phyloP scores from a whole-genome alignment of 2,797 vertebrate species.

The Pseudopleuronectes americanus region DNA sequence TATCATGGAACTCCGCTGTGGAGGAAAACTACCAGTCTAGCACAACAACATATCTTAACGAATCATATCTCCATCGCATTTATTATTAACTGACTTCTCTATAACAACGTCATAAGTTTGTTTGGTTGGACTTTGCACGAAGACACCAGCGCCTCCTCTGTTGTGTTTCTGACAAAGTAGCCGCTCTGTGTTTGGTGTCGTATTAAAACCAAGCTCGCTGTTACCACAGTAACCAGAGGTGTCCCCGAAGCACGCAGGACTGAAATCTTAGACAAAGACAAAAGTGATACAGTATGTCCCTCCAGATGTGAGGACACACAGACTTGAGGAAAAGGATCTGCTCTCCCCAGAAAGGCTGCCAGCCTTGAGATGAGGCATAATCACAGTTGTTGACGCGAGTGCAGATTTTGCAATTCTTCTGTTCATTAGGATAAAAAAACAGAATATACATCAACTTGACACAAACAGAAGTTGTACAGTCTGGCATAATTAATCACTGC shows the following conservation, averaged over 20 bases:
- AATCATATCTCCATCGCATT: neutral
- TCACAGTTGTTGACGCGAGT: conserved; percentile 67
- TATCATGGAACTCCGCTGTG: neutral
- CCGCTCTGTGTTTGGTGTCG: neutral
- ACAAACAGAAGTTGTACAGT: conserved; percentile 82
- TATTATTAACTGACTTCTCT: neutral
- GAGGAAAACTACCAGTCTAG: neutral
- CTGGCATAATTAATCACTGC: conserved; percentile 83
- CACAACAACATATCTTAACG: conserved; percentile 4
- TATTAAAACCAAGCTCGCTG: neutral
- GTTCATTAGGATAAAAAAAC: conserved; percentile 81
- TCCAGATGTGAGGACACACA: conserved; percentile 12
- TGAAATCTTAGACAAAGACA: neutral
- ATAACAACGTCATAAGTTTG: neutral
- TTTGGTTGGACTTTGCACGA: neutral
- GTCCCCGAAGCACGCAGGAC: neutral
- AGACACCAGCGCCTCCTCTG: neutral
- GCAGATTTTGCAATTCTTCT: conserved; percentile 67
- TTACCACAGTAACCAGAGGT: neutral
- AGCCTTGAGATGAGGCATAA: conserved; percentile 64
- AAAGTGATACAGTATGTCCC: too few species aligned
- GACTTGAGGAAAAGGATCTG: conserved; percentile 48
- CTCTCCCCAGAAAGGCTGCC: conserved; percentile 47
- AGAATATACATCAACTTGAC: conserved; percentile 84
- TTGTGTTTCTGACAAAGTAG: conserved; percentile 1